Conservation (phyloP, 2,888 invertebrate genomes). For the Drosophila nigritarsus region DNA sequence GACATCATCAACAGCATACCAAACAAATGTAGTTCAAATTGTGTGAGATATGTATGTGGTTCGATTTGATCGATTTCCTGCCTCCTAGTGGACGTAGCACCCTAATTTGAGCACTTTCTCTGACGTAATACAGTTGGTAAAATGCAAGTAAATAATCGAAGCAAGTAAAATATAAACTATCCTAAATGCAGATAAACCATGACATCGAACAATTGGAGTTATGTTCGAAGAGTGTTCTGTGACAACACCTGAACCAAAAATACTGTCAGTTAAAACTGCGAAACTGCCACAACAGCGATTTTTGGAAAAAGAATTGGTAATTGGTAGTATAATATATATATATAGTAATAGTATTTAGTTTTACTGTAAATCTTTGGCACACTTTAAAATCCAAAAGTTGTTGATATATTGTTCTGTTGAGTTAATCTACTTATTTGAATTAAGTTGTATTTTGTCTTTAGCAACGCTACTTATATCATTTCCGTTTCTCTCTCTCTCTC, state of each 20-base stretch:
- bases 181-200: too few relatives aligned
- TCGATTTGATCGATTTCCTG: not conserved
- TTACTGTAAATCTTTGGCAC: not conserved
- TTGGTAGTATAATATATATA: too few relatives aligned
- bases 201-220: not conserved
- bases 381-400: not conserved
- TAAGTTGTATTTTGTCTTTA: not conserved
- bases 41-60: too few relatives aligned
- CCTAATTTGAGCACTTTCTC: not conserved
- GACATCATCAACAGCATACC: not conserved
- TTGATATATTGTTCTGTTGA: not conserved
- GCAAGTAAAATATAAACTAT: not conserved
- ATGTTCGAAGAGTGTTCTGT: not conserved
- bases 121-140: not conserved
- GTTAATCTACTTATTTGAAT: not conserved
- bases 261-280: not conserved
- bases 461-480: not conserved
- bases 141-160: not conserved
- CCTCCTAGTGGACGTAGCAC: not conserved
- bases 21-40: not conserved
- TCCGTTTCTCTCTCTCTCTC: not conserved
- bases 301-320: not conserved
- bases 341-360: not conserved
- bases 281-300: too few relatives aligned
- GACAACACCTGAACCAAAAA: not conserved